Percentiles rank a stretch among this genome's conserved stretches.
These are phyloP conservation scores for Xenops minutus DNA, from an alignment of 2,797 vertebrate genomes.

Conservation along the genomic window DNA sequence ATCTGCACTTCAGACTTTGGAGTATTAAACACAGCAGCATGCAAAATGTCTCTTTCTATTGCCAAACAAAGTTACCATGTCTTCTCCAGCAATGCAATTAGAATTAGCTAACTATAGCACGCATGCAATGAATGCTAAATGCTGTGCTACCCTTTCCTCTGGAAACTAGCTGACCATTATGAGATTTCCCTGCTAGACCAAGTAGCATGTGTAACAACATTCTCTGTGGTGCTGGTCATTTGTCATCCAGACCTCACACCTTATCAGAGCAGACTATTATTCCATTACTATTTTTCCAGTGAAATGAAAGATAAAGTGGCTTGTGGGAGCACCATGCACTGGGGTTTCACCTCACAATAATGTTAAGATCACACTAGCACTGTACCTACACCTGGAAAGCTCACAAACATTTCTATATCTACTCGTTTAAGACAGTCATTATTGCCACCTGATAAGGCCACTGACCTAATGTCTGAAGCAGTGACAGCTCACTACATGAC, in stretches of 20 bases:
- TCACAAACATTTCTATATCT: background rate
- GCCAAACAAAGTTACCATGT: background rate
- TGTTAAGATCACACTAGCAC: background rate
- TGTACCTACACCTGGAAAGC: background rate
- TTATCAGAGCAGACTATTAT: background rate
- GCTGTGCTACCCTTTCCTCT: background rate
- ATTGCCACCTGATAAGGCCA: background rate
- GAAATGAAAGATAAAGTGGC: background rate
- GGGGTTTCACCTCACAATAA: background rate
- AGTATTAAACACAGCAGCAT: background rate
- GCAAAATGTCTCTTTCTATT: background rate
- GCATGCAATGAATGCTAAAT: background rate
- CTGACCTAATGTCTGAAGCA: background rate
- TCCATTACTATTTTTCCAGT: background rate
- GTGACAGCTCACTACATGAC: background rate
- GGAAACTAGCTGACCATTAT: background rate
- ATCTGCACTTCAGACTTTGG: background rate
- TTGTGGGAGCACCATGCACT: rapidly evolving
- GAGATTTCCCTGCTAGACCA: background rate
- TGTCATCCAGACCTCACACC: background rate
- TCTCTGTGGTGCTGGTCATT: background rate
- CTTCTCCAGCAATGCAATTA: background rate
- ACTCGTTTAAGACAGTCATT: background rate
- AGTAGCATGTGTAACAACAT: background rate
- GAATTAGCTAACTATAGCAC: background rate